These are phyloP conservation scores for Anoplius nigerrimus DNA, from an alignment of 2,888 invertebrate species.

Conservation along the genomic window DNA sequence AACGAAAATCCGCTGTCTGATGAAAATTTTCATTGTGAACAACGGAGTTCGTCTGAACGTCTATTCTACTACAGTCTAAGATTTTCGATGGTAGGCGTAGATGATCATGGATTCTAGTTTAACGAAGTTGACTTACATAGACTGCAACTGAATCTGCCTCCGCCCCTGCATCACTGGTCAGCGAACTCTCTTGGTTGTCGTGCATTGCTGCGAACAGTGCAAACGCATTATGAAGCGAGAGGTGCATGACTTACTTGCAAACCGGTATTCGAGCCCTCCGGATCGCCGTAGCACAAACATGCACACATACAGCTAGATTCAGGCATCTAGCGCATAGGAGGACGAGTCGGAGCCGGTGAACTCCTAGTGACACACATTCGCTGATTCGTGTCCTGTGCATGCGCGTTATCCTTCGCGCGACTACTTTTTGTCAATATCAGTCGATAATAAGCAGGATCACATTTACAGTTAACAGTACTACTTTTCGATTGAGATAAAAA, in stretches of 20 bases:
- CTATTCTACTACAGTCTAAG: too few relatives aligned
- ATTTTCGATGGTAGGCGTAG: too few relatives aligned
- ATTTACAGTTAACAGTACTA: too few relatives aligned
- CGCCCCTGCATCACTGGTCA: constrained; percentile 30
- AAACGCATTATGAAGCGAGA: constrained; percentile 25
- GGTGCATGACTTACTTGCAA: constrained; percentile 39
- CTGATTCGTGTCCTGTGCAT: constrained; percentile 10
- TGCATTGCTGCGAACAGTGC: constrained; percentile 18
- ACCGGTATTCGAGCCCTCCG: constrained; percentile 43
- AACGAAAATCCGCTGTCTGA: too few relatives aligned
- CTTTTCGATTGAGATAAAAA: too few relatives aligned
- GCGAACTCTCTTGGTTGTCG: constrained; percentile 25
- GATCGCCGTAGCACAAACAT: constrained; percentile 42
- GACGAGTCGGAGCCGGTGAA: constrained; percentile 18
- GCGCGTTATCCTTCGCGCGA: background rate
- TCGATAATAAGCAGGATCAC: too few relatives aligned
- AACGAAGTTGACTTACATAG: too few relatives aligned
- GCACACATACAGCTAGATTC: constrained; percentile 22
- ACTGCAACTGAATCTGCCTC: background rate
- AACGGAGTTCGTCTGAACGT: too few relatives aligned
- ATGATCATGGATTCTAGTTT: background rate
- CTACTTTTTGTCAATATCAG: too few relatives aligned
- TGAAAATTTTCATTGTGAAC: too few relatives aligned
- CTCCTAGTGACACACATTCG: constrained; percentile 36
- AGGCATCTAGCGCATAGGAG: constrained; percentile 30